Conservation (phyloP, 2,113 vertebrate genomes). For the Dicaeum eximium region DNA sequence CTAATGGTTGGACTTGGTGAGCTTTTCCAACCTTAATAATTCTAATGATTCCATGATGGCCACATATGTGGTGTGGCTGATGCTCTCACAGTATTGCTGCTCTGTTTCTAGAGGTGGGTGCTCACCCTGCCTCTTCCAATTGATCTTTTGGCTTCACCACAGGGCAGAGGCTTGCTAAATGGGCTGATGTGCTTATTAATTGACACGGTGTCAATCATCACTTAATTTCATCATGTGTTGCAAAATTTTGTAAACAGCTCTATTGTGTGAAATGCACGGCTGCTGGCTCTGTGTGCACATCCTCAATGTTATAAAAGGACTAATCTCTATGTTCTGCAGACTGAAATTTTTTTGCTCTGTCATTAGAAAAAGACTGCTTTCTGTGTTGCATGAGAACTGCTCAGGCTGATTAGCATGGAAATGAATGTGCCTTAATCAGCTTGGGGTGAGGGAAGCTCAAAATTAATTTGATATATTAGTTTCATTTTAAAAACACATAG, state of each 20-base stretch:
- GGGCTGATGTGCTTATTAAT: not conserved
- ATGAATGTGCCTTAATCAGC: slow-evolving; percentile 59
- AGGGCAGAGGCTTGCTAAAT: not conserved
- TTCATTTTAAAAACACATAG: not conserved
- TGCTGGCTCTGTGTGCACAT: accelerated
- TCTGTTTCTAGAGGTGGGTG: not conserved
- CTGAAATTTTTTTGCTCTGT: not conserved
- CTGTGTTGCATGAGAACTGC: not conserved
- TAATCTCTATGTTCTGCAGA: not conserved
- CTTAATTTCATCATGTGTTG: not conserved
- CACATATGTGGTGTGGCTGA: accelerated
- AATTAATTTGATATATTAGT: slow-evolving; percentile 53
- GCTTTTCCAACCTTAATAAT: not conserved
- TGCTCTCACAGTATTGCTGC: not conserved
- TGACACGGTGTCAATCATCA: accelerated
- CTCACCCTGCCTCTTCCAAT: not conserved
- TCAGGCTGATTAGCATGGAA: slow-evolving; percentile 55
- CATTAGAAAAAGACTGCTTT: not conserved
- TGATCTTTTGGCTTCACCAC: not conserved
- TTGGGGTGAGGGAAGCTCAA: slow-evolving; percentile 30
- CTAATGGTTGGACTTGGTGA: not conserved
- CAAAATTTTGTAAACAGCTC: not conserved
- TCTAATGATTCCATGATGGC: accelerated
- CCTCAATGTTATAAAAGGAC: not conserved
- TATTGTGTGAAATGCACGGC: accelerated